These are phyloP conservation scores for Gallinago jamesoni DNA, from an alignment of 2,113 vertebrate genomes.

Conservation along the genomic window DNA sequence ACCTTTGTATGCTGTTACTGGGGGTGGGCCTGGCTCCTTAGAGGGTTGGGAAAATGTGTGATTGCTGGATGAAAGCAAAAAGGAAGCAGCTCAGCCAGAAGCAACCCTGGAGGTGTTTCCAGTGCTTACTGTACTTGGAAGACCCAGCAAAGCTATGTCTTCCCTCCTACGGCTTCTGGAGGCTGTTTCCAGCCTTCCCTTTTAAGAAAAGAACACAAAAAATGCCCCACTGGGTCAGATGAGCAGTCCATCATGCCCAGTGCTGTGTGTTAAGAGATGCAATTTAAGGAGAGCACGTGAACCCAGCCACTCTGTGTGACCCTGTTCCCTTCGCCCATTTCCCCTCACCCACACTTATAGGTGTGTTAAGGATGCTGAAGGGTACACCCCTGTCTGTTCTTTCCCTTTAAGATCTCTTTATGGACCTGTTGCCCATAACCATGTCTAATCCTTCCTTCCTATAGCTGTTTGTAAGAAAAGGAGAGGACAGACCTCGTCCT, in stretches of 20 bases:
- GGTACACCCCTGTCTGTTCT: not conserved
- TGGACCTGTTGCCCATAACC: not conserved
- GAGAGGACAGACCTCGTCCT: not conserved
- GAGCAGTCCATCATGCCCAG: not conserved
- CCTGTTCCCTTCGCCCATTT: not conserved
- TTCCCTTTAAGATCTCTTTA: not conserved
- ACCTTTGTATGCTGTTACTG: not conserved
- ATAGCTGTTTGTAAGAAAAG: not conserved
- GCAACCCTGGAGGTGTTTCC: slow-evolving; percentile 5
- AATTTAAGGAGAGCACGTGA: not conserved
- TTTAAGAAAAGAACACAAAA: not conserved
- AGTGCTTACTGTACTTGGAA: not conserved
- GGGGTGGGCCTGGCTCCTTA: not conserved
- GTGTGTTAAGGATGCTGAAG: not conserved
- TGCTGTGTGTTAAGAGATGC: not conserved
- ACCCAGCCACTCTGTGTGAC: not conserved
- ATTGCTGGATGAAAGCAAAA: slow-evolving; percentile 23
- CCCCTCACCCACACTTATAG: not conserved
- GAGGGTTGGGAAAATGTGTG: not conserved
- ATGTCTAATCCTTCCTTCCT: not conserved
- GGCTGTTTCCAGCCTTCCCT: not conserved
- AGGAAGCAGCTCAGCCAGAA: not conserved
- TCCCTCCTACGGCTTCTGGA: not conserved
- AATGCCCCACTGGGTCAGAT: fast-evolving
- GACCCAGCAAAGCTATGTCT: not conserved